Evolutionary conservation across 2,797 vertebrate species (phyloP), one percentile per base, ranked within the genome.

Genomic region (Myioborus miniatus): DNA sequence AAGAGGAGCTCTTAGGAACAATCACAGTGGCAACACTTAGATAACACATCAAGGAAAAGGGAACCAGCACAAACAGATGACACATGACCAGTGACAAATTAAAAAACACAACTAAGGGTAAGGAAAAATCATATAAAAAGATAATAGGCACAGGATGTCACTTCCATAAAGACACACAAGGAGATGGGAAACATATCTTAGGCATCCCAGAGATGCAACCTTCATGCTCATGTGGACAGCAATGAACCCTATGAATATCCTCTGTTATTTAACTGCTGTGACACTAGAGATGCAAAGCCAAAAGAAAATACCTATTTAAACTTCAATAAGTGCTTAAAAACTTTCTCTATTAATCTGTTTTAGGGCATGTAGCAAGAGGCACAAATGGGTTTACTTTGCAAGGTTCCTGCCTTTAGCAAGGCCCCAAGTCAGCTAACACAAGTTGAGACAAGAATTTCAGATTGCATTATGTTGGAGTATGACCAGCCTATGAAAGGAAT

Each of bases 361-460:
- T 24, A 87, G 17, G 30, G 8, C 2, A 1, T 5, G 18, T 50
- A 77, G 17, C 12, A 88, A 85, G 29, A 62, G 8, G 37, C 21
- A 87, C 7, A 77, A 50, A 34, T 34, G 15, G 20, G 8, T 76
- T 78, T 37, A 65, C 32, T 79, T 67, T 6, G 1, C n/a, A 29
- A 75, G 18, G 14, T 44, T 76, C 69, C 56, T 72, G 49, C 12
- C 69, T 22, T 46, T 19, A 89, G 8, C 5, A 6, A 82, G 39
- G 64, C 32, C 87, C 22, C 37, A 79, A 55, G 29, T 3, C 19
- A 81, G 29, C 41, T 79, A 71, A 72, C 5, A 79, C 36, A 78
- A 81, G 75, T 2, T 15, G n/a, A 92, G 87, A 76, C 90, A 94
- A 89, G 36, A 83, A 78, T 60, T 70, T 87, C 52, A 69, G 17